phyloP scores from a whole-genome alignment of 2,113 vertebrate genomes.

The Galeopterus variegatus region DNA sequence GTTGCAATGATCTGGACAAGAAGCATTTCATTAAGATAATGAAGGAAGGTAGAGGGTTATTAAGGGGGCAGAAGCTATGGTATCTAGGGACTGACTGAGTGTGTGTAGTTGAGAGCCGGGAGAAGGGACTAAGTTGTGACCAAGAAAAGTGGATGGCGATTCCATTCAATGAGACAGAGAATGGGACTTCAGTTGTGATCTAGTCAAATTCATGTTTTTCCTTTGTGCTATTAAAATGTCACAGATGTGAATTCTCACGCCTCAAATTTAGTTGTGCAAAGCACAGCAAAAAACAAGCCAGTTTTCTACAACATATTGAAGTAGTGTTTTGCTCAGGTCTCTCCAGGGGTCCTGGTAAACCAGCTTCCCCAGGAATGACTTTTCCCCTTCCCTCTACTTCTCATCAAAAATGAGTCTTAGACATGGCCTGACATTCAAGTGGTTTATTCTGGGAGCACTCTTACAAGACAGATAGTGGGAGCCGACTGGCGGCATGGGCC shows the following conservation, averaged over 20 bases:
- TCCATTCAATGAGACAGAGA: not conserved
- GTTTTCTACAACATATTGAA: not conserved
- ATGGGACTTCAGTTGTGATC: not conserved
- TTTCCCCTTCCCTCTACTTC: not conserved
- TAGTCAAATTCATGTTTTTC: not conserved
- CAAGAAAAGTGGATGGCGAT: not conserved
- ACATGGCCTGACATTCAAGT: not conserved
- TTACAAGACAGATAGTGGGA: not conserved
- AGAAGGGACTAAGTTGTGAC: not conserved
- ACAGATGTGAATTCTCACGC: not conserved
- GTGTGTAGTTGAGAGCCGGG: not conserved
- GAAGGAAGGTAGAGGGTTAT: not conserved
- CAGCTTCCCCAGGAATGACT: not conserved
- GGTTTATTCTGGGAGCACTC: no score
- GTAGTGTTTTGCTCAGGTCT: no score
- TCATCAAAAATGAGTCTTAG: not conserved
- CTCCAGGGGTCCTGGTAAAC: not conserved
- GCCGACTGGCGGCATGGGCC: not conserved
- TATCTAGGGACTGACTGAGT: not conserved
- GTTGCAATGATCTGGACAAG: not conserved
- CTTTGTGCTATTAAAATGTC: not conserved
- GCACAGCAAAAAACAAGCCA: not conserved
- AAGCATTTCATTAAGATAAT: not conserved
- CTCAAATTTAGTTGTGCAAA: not conserved
- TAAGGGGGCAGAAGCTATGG: not conserved